Evolutionary conservation across 1,140 invertebrate genomes (phyloP), one percentile per base, ranked within the genome.

Genomic region (Spodoptera litura): DNA sequence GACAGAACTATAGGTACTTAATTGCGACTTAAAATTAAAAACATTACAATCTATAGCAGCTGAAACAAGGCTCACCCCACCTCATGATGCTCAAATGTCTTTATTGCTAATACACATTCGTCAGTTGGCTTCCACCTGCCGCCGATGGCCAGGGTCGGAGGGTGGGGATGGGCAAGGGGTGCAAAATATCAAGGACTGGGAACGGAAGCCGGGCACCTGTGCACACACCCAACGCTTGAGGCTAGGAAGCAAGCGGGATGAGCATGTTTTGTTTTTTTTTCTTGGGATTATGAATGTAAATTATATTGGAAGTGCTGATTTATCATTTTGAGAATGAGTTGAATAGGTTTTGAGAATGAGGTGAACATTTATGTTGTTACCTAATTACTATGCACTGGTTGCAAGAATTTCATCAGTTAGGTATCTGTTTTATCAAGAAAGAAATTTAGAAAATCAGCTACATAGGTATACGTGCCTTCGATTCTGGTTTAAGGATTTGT

Each of bases 141-240:
- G 0, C 4, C 38, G 2, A 20, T n/a, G 58, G 58, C 25, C 58
- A 31, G 58, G 38, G 38, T 13, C 25, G 10, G 56, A 15, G 25
- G 38, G 38, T 4, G 35, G 38, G 38, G 38, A 10, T 10, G 38
- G 38, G 0, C 38, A 44, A 38, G 73, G 73, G 73, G 59, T 75
- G 73, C 73, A 64, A 64, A 66, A 75, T 75, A 75, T 75, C 73
- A 75, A 74, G 72, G 72, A 70, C 66, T 53, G 27, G 8, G 59
- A 62, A 55, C 73, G 73, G 73, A 75, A 64, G 56, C 59, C 2
- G 0, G 13, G 59, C 73, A 75, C 73, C 73, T 75, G 73, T 75
- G 13, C 31, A 64, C 49, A 62, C 13, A 35, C 35, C 56, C 58
- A 20, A n/a, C 72, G 59, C 72, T 20, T 6, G 49, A 13, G 58